Evolutionary conservation across 2,113 vertebrate genomes (phyloP).

Genomic region (Serilophus lunatus): DNA sequence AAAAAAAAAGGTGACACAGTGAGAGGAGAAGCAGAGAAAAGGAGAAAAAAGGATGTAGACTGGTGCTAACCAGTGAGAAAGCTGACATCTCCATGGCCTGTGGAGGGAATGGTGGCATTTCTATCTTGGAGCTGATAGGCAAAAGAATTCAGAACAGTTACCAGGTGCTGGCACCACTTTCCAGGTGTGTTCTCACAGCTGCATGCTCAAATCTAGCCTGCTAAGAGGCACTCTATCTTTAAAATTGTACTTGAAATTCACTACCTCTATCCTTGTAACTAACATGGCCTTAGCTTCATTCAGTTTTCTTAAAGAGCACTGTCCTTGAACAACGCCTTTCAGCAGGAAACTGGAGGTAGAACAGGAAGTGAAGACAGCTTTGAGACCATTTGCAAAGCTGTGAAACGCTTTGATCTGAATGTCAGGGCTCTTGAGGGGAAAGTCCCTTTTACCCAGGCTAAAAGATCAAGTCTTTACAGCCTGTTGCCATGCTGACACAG

Average conservation of each 20-base stretch:
- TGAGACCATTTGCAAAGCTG: background rate
- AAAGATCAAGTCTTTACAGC: background rate
- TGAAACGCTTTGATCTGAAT: slow-evolving; percentile 8
- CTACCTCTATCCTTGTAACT: background rate
- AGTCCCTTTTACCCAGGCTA: background rate
- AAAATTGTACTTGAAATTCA: background rate
- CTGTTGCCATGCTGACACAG: background rate
- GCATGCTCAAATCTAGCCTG: background rate
- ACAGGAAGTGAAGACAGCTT: background rate
- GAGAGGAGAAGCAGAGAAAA: background rate
- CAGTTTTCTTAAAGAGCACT: background rate
- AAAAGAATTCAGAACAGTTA: background rate
- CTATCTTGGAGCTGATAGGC: background rate
- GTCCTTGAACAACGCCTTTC: background rate
- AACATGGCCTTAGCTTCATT: background rate
- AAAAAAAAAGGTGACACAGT: background rate
- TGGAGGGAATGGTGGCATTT: background rate
- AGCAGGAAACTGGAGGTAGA: background rate
- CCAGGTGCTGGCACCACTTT: background rate
- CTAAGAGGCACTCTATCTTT: background rate
- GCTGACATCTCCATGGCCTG: background rate
- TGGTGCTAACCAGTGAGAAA: background rate
- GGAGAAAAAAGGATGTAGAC: background rate
- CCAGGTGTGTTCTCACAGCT: background rate
- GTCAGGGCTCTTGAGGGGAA: background rate